Evolutionary conservation across 2,113 vertebrate species (phyloP).

Genomic region (Odobenus rosmarus): DNA sequence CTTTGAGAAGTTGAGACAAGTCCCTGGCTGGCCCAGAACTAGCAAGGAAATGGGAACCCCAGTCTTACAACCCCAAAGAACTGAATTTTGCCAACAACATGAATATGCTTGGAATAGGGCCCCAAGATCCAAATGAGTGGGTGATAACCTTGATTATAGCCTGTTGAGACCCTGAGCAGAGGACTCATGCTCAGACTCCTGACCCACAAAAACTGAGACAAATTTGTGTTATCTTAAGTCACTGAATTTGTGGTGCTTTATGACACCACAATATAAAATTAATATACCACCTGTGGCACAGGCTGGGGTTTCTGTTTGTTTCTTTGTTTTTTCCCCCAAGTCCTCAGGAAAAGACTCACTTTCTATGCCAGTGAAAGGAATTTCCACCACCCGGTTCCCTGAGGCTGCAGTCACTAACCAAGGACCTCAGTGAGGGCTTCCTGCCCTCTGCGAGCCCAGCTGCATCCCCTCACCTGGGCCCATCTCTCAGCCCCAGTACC

Average conservation of each 20-base stretch:
- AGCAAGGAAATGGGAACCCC: background rate
- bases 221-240: background rate
- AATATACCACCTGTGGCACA: background rate
- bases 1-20: background rate
- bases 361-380: background rate
- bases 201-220: background rate
- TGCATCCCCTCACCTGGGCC: background rate
- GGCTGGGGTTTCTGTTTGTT: background rate
- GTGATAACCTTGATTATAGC: background rate
- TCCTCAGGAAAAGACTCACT: background rate
- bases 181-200: background rate
- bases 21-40: background rate
- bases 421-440: background rate
- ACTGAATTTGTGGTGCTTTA: background rate
- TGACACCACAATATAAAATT: background rate
- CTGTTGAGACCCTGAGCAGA: background rate
- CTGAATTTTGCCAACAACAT: background rate
- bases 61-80: background rate
- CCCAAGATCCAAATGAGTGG: background rate
- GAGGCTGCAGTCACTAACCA: background rate
- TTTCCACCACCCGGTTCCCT: background rate
- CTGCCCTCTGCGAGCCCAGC: background rate
- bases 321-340: background rate
- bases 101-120: background rate
- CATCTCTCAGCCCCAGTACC: background rate